Evolutionary conservation across 2,888 invertebrate genomes (phyloP).

Genomic region (Clivina fossor): DNA sequence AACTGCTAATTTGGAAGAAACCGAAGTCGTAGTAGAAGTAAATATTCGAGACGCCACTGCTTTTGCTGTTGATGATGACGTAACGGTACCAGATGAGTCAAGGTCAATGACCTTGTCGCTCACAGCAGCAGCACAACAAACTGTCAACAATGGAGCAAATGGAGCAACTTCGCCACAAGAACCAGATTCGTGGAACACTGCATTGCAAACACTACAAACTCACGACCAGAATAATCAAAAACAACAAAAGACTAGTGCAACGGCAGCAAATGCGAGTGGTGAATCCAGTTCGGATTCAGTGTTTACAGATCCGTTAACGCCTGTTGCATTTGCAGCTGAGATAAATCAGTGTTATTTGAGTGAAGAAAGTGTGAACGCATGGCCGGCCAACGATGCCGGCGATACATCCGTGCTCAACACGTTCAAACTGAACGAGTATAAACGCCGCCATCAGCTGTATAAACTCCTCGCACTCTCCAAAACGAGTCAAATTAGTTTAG

Average conservation of each 20-base stretch:
- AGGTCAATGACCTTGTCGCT: constrained; percentile 36
- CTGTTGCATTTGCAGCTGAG: constrained; percentile 61
- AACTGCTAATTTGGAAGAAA: constrained; percentile 23
- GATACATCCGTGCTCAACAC: constrained; percentile 43
- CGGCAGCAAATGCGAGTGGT: constrained; percentile 52
- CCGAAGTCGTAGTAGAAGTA: constrained; percentile 31
- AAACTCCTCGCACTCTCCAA: constrained; percentile 52
- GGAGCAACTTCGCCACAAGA: not conserved
- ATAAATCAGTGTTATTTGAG: constrained; percentile 65
- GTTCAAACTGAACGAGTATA: constrained; percentile 51
- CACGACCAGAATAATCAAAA: constrained; percentile 15
- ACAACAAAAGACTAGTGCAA: constrained; percentile 27
- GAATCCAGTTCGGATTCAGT: constrained; percentile 71
- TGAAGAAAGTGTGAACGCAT: constrained; percentile 58
- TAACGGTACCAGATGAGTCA: constrained; percentile 26
- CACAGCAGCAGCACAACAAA: constrained; percentile 27
- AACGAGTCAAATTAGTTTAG: constrained; percentile 53
- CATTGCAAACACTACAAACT: constrained; percentile 43
- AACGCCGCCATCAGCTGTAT: constrained; percentile 48
- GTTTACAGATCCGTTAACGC: constrained; percentile 69
- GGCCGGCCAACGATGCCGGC: constrained; percentile 9
- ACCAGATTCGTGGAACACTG: constrained; percentile 48
- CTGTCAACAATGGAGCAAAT: not conserved
- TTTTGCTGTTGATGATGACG: constrained; percentile 30
- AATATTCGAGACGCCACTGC: constrained; percentile 31